Base-by-base conservation (phyloP, 2,888 invertebrate species). In the Linyphia triangularis region DNA sequence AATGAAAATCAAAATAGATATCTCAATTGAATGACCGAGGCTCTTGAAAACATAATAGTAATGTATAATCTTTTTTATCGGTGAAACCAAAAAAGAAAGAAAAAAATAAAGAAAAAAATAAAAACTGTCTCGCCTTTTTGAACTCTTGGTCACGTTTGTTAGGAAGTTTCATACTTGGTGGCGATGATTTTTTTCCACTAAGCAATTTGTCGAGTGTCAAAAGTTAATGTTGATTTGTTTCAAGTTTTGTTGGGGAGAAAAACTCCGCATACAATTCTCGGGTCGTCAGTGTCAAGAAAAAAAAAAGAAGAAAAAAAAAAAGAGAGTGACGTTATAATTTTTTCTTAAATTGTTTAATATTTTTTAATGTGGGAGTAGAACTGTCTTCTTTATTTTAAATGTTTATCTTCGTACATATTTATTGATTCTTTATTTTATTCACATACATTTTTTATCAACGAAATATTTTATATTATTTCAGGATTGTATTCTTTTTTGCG, bases 161-260 rank as follows among this genome's bases (percentile, higher is more conserved):
- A 79, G 61, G 72, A 79, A 70, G 63, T 72, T 85, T 79, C 79
- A 72, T 72, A 63, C 85, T 79, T 24, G 33, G 43, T 22, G 26
- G 61, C 30, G 70, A 51, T n/a, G 30, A 85, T 30, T 22, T 61
- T 40, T 57, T 59, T 67, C 43, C 67, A 28, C 59, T 24, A 63
- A 72, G 33, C 85, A 72, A 79, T 85, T 85, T 79, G 79, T 79
- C 85, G 79, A 79, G 85, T 85, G 85, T 78, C 85, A 85, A 85
- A 69, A 85, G 78, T 70, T 69, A 85, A 85, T 77, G 85, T 85
- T 85, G 85, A 85, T 85, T 85, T 85, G 85, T 85, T 85, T 85
- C 85, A 30, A 85, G 79, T 72, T 85, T 85, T 73, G 51, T 72
- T 79, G 79, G n/a, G n/a, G n/a, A 72, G 79, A 85, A 67, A 79